Conservation (phyloP, 2,113 vertebrate genomes). For the Nannospalax galili region DNA sequence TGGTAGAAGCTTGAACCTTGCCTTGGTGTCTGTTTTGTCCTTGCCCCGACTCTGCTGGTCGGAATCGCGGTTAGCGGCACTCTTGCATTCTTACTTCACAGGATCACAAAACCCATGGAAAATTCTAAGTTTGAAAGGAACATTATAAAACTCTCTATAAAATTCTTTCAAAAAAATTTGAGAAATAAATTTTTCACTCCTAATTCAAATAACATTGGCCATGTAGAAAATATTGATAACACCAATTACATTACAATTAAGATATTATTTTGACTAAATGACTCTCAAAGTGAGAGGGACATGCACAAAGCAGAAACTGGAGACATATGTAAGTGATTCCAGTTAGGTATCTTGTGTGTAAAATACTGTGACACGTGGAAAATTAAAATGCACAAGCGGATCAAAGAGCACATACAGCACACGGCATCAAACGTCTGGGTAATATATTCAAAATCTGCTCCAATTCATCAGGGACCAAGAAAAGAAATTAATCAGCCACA, state of each 20-base stretch:
- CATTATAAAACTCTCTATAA: background rate
- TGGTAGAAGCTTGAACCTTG: too few relatives aligned
- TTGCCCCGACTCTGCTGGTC: too few relatives aligned
- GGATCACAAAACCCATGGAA: background rate
- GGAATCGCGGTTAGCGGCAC: too few relatives aligned
- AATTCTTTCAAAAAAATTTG: background rate
- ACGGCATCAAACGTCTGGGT: too few relatives aligned
- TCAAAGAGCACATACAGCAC: background rate
- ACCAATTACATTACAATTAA: background rate
- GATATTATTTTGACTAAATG: background rate
- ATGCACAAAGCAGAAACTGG: too few relatives aligned
- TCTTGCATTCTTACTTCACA: background rate
- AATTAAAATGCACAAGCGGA: background rate
- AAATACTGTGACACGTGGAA: background rate
- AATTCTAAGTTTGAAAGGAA: background rate
- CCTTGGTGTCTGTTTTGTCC: too few relatives aligned
- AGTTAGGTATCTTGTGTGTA: too few relatives aligned
- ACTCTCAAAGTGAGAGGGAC: background rate
- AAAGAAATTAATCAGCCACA: background rate
- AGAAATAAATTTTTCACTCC: background rate
- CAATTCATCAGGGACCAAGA: too few relatives aligned
- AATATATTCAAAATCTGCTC: background rate
- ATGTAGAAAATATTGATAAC: background rate
- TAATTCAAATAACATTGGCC: too few relatives aligned
- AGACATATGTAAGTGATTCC: background rate